Base-by-base conservation (phyloP, 1,140 invertebrate genomes). In the Neotoxoptera formosana region DNA sequence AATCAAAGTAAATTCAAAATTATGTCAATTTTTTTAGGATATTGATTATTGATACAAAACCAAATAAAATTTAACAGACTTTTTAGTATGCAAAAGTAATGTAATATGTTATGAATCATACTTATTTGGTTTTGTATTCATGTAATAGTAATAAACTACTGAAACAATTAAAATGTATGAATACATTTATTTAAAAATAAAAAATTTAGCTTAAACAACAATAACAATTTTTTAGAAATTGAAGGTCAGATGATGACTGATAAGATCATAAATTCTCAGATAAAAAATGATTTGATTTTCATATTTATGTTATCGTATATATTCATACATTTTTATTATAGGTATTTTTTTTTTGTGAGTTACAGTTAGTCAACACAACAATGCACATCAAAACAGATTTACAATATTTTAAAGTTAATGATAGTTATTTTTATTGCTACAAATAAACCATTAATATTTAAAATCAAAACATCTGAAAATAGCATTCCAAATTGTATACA, bases 161-260 rank as follows among this genome's bases (percentile, higher is more conserved):
- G n/a, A 30, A 76, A 76, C n/a, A 14, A 76, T 76, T n/a, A n/a
- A 76, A 76, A 76, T 76, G 60, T 76, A 76, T 76, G 60, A 76
- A 76, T 76, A 76, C n/a, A 76, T 67, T 9, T 30, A 30, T 2
- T n/a, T 76, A 17, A 2, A 67, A 76, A 76, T n/a, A 67, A 60
- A 67, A 67, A 8, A 30, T 6, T 67, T 9, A 67, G 30, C 30
- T n/a, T 11, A 67, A 67, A n/a, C n/a, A n/a, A 76, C 30, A 76
- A n/a, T n/a, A 76, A 20, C n/a, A 76, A n/a, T n/a, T 34, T 11
- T 76, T 41, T 76, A n/a, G 30, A 20, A 14, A n/a, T 76, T 30
- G 6, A 1, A 56, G 1, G 30, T 14, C 9, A 67, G 7, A 76
- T n/a, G 7, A 56, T 30, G 4, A 30, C 56, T 60, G 11, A 25